Base-by-base conservation (phyloP, 2,888 invertebrate genomes). In the Drosophila villosipedis region DNA sequence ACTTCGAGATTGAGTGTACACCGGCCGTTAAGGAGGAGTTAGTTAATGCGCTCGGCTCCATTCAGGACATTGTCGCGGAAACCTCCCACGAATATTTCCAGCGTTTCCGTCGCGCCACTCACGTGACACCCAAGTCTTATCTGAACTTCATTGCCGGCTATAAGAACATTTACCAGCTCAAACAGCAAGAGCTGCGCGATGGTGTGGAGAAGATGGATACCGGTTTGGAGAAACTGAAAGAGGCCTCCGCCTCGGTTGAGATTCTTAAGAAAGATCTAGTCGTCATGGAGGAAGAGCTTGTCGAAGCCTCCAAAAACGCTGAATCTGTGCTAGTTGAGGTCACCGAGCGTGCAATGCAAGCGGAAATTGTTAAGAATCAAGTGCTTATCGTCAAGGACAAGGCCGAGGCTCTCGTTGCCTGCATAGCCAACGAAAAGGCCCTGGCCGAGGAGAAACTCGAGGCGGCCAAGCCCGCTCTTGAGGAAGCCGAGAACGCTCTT, bases 41-140 rank as follows among this genome's bases (percentile, higher is more conserved):
- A 19, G 98, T 99, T 0, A 96, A 96, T 75, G 97, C 98, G 19
- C 95, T 99, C 89, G 99, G 99, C 35, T 97, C 97, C 14, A 98
- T 99, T 91, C 98, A 99, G 94, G 99, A 99, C 91, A 95, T 97
- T 57, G 99, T 99, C 1, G 96, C 98, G 0, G 95, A 94, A 85
- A 97, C 96, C 2, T 98, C 98, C 3, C 92, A 94, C 0, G 97
- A 98, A 92, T 98, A 98, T 92, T 98, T 97, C 89, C 97, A 97
- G 94, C 95, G 98, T 84, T 99, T 97, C 93, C 95, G 99, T 22
- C 95, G 99, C 82, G 97, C 98, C 33, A 98, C 98, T 28, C 98
- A 99, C 91, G 99, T 99, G 2, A 99, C 99, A 3, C 99, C 99
- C 12, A 99, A 99, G 93, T 99, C 99, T 0, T 99, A 99, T 93